A percentile compares a stretch with the other conserved stretches of the same genome.
Evolutionary conservation across 23 tunicate genomes (phyloP).

Genomic region (Diplosoma virens): DNA sequence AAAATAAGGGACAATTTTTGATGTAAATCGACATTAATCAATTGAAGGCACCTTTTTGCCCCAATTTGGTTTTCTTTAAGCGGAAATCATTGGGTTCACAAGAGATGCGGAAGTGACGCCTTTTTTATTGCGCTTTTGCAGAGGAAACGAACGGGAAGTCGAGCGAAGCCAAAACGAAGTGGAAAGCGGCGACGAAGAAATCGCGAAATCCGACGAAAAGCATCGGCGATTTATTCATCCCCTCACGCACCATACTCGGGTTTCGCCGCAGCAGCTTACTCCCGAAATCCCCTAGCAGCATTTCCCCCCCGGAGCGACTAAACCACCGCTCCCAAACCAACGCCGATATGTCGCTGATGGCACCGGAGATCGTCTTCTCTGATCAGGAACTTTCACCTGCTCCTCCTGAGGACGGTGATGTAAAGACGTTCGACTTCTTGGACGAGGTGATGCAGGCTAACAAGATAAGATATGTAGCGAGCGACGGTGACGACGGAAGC

Average conservation of each 20-base stretch:
- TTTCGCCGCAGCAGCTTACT: conserved; percentile 15
- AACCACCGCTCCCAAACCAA: background rate
- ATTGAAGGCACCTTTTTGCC: no score
- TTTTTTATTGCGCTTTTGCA: no score
- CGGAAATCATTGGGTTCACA: no score
- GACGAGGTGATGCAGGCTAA: background rate
- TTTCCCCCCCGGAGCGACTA: background rate
- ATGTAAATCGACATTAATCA: no score
- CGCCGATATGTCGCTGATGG: background rate
- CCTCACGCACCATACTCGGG: background rate
- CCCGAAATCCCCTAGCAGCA: conserved; percentile 8
- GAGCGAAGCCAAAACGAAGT: background rate
- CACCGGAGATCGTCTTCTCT: background rate
- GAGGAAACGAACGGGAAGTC: conserved; percentile 13
- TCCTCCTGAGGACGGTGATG: background rate
- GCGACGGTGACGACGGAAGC: background rate
- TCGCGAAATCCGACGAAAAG: conserved; percentile 15
- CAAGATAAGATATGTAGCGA: background rate
- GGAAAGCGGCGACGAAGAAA: background rate
- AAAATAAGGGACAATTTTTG: no score
- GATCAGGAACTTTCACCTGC: conserved; percentile 2
- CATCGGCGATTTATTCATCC: conserved; percentile 32
- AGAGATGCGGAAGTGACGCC: no score
- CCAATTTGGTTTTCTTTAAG: no score
- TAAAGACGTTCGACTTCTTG: background rate